Base-by-base conservation (phyloP, 2,888 invertebrate genomes). In the Pyrrhia umbra region DNA sequence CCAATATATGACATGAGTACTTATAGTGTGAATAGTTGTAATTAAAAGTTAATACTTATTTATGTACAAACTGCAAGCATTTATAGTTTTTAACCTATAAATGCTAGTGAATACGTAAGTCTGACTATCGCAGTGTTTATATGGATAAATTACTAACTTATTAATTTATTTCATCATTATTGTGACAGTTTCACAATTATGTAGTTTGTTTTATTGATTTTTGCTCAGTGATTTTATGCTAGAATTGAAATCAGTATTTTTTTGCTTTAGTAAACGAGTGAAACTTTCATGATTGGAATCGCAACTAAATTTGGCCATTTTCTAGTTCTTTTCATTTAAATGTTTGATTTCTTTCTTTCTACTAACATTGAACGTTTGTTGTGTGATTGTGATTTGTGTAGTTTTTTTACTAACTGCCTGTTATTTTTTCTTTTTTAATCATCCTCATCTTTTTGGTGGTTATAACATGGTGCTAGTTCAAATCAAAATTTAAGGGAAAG, bases 401-500 rank as follows among this genome's bases (percentile, higher is more conserved):
- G 83, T 82, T 83, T 84, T 80, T 82, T 84, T 89, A 94, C 93
- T 94, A 93, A 93, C 92, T 85, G 90, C 92, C 89, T 90, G 88
- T 76, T 82, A 78, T 80, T 75, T 79, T 79, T 80, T 68, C 72
- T 34, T 79, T 82, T 79, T 84, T 77, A 74, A 78, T 79, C 80
- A 83, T 85, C 75, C 82, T 82, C 84, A 82, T 86, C 77, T 83
- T 80, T 85, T 85, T 87, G 85, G 89, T 90, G 91, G 91, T 87
- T 87, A 91, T 90, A 86, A 87, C 85, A 85, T 84, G 94, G 93
- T 93, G 93, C 94, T 94, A 93, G 86, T 83, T 85, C 83, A 78
- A 80, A 65, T 78, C 74, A 79, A 79, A 79, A 71, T 74, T 77
- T 65, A 80, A 76, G 79, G 75, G 68, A 72, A 58, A 60, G 25